Evolutionary conservation across 2,797 vertebrate species (phyloP), one percentile per base, ranked within the genome.

Genomic region (Chrysocyon brachyurus): DNA sequence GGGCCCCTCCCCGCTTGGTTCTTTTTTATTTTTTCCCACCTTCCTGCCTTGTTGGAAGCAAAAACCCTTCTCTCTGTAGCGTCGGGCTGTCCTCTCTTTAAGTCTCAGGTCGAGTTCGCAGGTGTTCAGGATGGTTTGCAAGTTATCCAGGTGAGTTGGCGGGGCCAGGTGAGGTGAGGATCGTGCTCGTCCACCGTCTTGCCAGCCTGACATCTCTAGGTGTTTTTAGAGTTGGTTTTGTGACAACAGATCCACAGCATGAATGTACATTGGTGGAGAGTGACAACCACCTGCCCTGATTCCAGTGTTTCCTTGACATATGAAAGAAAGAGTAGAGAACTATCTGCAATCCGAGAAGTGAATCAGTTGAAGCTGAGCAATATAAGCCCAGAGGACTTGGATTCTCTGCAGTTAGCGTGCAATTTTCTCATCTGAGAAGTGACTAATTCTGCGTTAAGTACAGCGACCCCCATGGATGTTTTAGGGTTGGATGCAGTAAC

Each of bases 341-440:
- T 68, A 1, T 24, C 52, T 90, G n/a, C 36, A 90, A 28, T 5
- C 21, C 70, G 16, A 59, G 36, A 70, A 91, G 61, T 87, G 46
- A 77, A 75, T 78, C 46, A 49, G 36, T 49, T 56, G 77, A 77
- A 56, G 14, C 28, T 85, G 16, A 33, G 12, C 5, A 15, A 6
- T 15, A 12, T 28, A 56, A 49, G 16, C 75, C 17, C 31, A 21
- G 46, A 9, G 8, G 5, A 61, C 14, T 54, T 4, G 14, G 59
- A 10, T 46, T 81, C 63, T 31, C 46, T 85, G 36, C 24, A 12
- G 17, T 40, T 93, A 77, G n/a, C n/a, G 10, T 59, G 21, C 7
- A 46, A n/a, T 33, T 78, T 92, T 92, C 61, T 90, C 68, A 88
- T 96, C 70, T 59, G 19, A 75, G 21, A 78, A 86, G 28, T 90